Evolutionary conservation across 2,113 vertebrate genomes (phyloP), one percentile per base, ranked within the genome.

Genomic region (Oncorhynchus mykiss): DNA sequence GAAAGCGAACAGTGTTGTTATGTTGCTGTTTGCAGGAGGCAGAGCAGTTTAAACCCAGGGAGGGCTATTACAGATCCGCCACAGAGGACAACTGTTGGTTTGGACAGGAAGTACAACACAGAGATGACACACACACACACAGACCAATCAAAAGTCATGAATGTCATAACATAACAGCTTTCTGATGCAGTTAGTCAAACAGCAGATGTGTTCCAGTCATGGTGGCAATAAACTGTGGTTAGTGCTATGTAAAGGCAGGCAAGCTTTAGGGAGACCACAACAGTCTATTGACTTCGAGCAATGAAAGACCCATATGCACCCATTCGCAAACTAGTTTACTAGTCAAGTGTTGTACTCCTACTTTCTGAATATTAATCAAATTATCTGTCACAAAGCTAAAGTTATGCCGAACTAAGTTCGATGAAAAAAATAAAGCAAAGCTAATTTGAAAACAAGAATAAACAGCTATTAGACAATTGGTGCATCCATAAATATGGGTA

Each of bases 201-300:
- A 67, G 70, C 48, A 79, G 60, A 14, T 67, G 27, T 27, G 27
- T 67, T 29, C 13, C 27, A 67, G 25, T 12, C 66, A 29, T 29
- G 13, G 12, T 77, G 39, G 73, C 71, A 64, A 71, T 73, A 11
- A 13, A 5, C 27, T 70, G 11, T n/a, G 73, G 71, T 75, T 39
- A 39, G 75, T 34, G 48, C 65, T 76, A 84, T 62, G 70, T 78
- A 80, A 49, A 80, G 54, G 59, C 60, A 77, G 69, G 81, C 71
- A 81, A 71, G 24, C 67, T 74, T 51, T 64, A 67, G 64, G 31
- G 62, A 71, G 67, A 29, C 18, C 59, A 78, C 68, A 82, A 13
- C 14, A 49, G 25, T 66, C 22, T 18, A 49, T 12, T 71, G 49
- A 59, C 39, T 51, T 66, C 27, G 4, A 24, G 77, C 70, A 74